These are phyloP conservation scores for Listronotus bonariensis DNA, from an alignment of 1,140 invertebrate genomes.

Conservation along the genomic window DNA sequence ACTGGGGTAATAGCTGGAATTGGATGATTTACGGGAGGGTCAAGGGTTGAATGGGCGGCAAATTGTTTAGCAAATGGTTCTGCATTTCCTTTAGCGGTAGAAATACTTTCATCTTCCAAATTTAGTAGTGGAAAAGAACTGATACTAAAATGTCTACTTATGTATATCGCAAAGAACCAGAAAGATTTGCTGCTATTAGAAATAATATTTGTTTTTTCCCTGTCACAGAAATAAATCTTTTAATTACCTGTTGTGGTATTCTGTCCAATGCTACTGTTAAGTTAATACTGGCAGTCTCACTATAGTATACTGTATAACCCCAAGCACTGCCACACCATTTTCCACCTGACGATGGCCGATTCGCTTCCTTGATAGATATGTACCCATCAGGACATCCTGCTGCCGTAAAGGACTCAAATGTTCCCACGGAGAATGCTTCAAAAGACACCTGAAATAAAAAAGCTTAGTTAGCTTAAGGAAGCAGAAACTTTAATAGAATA, in stretches of 20 bases:
- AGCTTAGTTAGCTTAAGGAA: not conserved
- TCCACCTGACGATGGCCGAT: slow-evolving; percentile 72
- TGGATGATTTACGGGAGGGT: too few relatives aligned
- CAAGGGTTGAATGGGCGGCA: too few relatives aligned
- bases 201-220: not conserved
- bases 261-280: slow-evolving; percentile 72
- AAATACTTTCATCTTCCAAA: too few relatives aligned
- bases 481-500: too few relatives aligned
- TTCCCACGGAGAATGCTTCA: slow-evolving; percentile 76
- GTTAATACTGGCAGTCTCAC: slow-evolving; percentile 78
- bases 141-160: too few relatives aligned
- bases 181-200: too few relatives aligned
- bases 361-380: slow-evolving; percentile 76
- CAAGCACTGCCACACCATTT: slow-evolving; percentile 84
- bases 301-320: slow-evolving; percentile 85
- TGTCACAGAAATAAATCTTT: slow-evolving; percentile 4
- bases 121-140: too few relatives aligned
- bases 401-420: slow-evolving; percentile 73
- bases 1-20: too few relatives aligned
- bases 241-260: slow-evolving; percentile 71
- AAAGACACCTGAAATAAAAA: slow-evolving; percentile 66
- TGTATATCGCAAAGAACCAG: too few relatives aligned
- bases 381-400: slow-evolving; percentile 80
- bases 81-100: too few relatives aligned
- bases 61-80: too few relatives aligned